Percentiles rank a stretch among this genome's conserved stretches.
Conservation (phyloP, 2,888 invertebrate genomes). For the Phalera bucephala region DNA sequence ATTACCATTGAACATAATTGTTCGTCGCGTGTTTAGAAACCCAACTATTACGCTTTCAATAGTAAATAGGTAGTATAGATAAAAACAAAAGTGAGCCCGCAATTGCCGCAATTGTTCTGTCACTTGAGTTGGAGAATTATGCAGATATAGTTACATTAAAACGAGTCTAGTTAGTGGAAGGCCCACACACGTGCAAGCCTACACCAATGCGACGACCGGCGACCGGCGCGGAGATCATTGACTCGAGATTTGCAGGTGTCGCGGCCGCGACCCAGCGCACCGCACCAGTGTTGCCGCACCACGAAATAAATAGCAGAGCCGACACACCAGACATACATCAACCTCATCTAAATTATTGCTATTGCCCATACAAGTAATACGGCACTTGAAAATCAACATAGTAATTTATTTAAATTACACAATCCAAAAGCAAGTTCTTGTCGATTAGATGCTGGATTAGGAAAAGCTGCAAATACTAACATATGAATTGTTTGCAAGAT, state of each 20-base stretch:
- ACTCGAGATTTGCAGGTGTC: slow-evolving; percentile 48
- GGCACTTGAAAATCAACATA: no score
- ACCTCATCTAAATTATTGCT: no score
- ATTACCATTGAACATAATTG: not conserved
- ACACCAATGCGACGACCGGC: slow-evolving; percentile 30
- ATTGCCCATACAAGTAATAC: no score
- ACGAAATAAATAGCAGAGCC: no score
- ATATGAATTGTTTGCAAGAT: not conserved
- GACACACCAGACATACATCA: no score
- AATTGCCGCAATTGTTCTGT: slow-evolving; percentile 32
- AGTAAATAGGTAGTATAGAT: slow-evolving; percentile 6
- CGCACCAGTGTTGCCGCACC: not conserved
- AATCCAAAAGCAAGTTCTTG: no score
- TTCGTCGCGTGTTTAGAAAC: not conserved
- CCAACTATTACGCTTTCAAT: not conserved
- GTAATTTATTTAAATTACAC: no score
- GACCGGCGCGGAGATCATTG: slow-evolving; percentile 36
- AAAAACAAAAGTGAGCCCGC: slow-evolving; percentile 14
- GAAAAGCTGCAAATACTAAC: no score
- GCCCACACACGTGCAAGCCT: slow-evolving; percentile 43
- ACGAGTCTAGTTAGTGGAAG: slow-evolving; percentile 38
- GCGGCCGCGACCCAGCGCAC: slow-evolving; percentile 23
- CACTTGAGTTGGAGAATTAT: slow-evolving; percentile 29
- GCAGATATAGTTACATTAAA: slow-evolving; percentile 40
- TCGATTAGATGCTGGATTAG: no score